These are phyloP conservation scores for Herpetotheres cachinnans DNA, from an alignment of 2,113 vertebrate genomes.

Conservation along the genomic window DNA sequence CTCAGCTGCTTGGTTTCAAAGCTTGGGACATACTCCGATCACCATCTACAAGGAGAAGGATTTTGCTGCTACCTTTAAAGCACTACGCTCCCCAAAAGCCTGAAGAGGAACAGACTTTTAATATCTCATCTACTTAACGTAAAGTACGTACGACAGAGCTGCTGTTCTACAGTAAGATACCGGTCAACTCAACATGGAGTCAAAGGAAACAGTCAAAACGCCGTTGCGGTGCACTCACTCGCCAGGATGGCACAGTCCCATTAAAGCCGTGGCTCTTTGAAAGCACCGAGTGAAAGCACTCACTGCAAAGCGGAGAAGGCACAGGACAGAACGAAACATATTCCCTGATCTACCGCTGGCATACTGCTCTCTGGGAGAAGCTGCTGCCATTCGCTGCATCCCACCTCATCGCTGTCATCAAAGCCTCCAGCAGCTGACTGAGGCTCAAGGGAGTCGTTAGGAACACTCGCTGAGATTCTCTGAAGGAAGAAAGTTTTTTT, in stretches of 20 bases:
- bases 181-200: background rate
- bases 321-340: background rate
- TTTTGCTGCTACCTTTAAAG: background rate
- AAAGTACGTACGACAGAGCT: background rate
- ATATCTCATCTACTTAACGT: background rate
- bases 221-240: background rate
- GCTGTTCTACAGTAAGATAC: background rate
- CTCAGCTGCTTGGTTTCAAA: background rate
- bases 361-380: background rate
- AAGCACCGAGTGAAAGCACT: background rate
- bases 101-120: background rate
- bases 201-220: background rate
- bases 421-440: background rate
- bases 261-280: too few relatives aligned
- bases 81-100: background rate
- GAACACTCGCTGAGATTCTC: background rate
- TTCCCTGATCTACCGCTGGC: too few relatives aligned
- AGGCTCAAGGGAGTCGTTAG: background rate
- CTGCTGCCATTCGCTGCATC: background rate
- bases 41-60: background rate
- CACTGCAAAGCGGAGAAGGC: background rate
- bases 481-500: background rate
- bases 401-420: background rate
- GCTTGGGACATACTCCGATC: too few relatives aligned
- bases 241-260: background rate